Base-by-base conservation (phyloP, 1,140 invertebrate species). In the Musca vetustissima region DNA sequence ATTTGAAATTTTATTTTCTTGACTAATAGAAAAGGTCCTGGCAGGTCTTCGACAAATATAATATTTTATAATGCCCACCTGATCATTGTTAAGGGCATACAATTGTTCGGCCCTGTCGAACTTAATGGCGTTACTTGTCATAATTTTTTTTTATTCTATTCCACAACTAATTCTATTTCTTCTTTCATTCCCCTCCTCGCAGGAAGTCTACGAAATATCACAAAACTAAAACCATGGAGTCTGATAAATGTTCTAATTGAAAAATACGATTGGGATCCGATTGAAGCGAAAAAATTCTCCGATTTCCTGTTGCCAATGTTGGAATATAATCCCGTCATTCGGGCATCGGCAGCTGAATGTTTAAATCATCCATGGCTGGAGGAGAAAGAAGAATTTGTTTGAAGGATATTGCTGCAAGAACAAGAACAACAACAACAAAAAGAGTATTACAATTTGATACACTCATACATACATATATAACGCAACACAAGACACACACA, bases 301-400 rank as follows among this genome's bases (percentile, higher is more conserved):
- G 91, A 95, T 78, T 99, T 99, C 85, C 87, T 99, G 71, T 87
- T 91, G 73, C 96, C 96, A 50, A 98, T 99, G 96, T 87, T 98
- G 69, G 90, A 92, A 73, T 98, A 95, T 85, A 96, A 98, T 85
- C 94, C 95, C n/a, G 89, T 89, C 72, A 87, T 89, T 74, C 87
- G 98, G 75, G 95, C 96, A 43, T 98, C 96, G 52, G 98, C 98
- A 64, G 90, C 90, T 50, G 90, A 98, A 82, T 97, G 95, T 85
- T 88, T 98, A 74, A 89, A 92, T 81, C 96, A 98, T 86, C 91
- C 93, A 7, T 98, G 95, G 95, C 85, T 98, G 75, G 78, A 82
- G 93, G 86, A 98, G 75, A 61, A 61, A 61, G 78, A 82, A 64
- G 79, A 81, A 70, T 81, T 81, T 64, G 78, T 81, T 69, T 81